phyloP scores from a whole-genome alignment of 1,140 invertebrate genomes.

The Lepidurus couesii region DNA sequence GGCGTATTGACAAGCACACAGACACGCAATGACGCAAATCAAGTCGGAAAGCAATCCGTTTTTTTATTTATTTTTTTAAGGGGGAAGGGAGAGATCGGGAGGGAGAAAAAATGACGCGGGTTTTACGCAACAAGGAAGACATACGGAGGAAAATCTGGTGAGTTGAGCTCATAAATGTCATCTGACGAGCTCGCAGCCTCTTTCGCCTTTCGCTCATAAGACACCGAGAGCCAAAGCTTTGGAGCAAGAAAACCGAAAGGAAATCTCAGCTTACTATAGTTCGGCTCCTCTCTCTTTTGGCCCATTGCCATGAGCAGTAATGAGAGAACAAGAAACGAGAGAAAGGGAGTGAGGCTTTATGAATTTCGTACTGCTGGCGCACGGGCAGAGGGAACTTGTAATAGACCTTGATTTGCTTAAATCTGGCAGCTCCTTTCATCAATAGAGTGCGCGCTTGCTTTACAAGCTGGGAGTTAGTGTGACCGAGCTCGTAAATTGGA shows the following conservation, averaged over 20 bases:
- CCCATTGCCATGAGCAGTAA: constrained; percentile 9
- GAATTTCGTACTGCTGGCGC: neutral
- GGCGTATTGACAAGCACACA: too few relatives aligned
- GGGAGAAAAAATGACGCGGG: too few relatives aligned
- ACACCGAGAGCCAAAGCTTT: neutral
- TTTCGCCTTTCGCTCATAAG: neutral
- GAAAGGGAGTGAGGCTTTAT: neutral
- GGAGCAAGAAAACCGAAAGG: neutral
- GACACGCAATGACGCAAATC: too few relatives aligned
- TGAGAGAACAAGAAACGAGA: neutral
- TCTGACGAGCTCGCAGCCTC: neutral
- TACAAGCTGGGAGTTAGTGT: neutral
- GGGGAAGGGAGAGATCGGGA: too few relatives aligned
- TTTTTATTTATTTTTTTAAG: too few relatives aligned
- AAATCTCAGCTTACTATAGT: constrained; percentile 14
- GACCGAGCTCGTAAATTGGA: neutral
- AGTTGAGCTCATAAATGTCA: neutral
- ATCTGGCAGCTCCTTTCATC: constrained; percentile 10
- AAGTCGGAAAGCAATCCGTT: too few relatives aligned
- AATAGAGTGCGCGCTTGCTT: neutral
- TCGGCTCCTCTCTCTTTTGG: neutral
- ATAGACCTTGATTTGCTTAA: constrained; percentile 11
- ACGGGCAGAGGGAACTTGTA: neutral
- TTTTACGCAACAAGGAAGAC: neutral
- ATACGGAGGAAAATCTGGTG: neutral